A percentile compares a stretch with the other conserved stretches of the same genome.
Conservation (phyloP, 2,113 vertebrate genomes). For the Lepus europaeus region DNA sequence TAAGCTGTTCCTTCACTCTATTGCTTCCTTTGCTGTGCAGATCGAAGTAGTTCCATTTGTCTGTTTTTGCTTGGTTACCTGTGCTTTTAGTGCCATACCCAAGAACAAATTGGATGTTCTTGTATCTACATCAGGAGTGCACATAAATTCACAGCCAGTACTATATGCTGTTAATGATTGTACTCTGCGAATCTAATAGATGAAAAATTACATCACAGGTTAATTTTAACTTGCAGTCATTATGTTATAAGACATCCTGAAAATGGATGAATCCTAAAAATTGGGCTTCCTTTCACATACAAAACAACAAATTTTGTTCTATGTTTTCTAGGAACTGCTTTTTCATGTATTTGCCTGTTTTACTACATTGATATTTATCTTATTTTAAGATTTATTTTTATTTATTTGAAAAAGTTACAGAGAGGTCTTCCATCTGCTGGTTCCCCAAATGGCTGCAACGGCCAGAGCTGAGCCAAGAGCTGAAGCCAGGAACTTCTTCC, state of each 20-base stretch:
- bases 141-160: neutral
- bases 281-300: neutral
- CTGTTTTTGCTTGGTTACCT: neutral
- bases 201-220: neutral
- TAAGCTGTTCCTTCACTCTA: neutral
- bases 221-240: neutral
- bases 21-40: neutral
- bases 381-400: too few relatives aligned
- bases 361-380: neutral
- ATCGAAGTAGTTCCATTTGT: neutral
- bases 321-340: neutral
- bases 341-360: neutral
- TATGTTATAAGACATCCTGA: neutral
- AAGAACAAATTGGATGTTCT: neutral
- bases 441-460: too few relatives aligned
- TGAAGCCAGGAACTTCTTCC: too few relatives aligned
- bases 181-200: neutral
- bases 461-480: too few relatives aligned
- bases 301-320: neutral
- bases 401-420: too few relatives aligned
- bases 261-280: neutral
- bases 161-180: too few relatives aligned
- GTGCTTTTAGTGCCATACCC: neutral
- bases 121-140: neutral
- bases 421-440: too few relatives aligned